Conservation (phyloP, 2,113 vertebrate genomes). For the Acrocephalus kingi region DNA sequence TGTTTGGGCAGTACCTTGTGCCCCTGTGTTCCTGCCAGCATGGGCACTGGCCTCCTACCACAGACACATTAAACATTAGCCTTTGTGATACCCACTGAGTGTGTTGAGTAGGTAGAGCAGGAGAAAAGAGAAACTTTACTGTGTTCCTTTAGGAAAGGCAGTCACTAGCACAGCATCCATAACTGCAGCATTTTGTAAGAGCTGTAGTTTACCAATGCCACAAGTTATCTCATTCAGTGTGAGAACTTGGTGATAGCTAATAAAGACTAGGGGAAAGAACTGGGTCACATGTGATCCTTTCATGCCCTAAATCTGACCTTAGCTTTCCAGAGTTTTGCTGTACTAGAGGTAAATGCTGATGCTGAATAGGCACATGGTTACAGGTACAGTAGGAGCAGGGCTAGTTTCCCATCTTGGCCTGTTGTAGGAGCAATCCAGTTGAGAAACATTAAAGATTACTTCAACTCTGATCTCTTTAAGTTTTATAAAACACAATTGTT, state of each 20-base stretch:
- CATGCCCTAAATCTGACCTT: not conserved
- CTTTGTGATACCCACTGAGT: not conserved
- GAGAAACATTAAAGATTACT: not conserved
- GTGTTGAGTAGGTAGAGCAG: not conserved
- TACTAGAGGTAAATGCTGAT: not conserved
- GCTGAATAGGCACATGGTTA: not conserved
- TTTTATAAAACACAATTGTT: not conserved
- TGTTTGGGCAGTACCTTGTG: not conserved
- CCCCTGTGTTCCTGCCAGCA: not conserved
- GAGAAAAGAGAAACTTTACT: not conserved
- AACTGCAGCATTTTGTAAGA: not conserved
- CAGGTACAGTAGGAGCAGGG: not conserved
- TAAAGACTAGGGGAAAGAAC: not conserved
- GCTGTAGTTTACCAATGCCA: not conserved
- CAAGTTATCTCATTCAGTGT: accelerated
- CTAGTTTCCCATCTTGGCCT: not conserved
- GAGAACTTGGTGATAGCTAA: not conserved
- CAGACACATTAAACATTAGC: not conserved
- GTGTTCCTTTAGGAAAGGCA: not conserved
- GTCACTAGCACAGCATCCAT: not conserved
- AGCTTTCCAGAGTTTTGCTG: not conserved
- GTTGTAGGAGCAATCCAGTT: not conserved
- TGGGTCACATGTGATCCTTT: not conserved
- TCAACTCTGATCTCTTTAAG: not conserved
- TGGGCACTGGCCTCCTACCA: not conserved